phyloP scores from a whole-genome alignment of 2,113 vertebrate genomes.

The Phrynosoma blainvillii region DNA sequence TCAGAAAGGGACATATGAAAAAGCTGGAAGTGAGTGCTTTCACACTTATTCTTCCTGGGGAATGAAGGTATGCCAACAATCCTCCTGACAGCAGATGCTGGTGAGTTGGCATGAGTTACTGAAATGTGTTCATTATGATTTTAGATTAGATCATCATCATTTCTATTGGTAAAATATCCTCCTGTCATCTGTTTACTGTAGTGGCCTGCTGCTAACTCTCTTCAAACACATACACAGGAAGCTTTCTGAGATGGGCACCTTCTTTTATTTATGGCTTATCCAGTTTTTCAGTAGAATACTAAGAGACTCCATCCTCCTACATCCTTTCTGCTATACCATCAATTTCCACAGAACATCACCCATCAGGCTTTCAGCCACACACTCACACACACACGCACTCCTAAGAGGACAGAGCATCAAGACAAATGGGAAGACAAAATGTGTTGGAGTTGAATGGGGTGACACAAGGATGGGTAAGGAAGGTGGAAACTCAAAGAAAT shows the following conservation, averaged over 20 bases:
- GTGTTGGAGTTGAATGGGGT: too few relatives aligned
- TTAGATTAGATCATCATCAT: slow-evolving; percentile 12
- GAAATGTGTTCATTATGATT: slow-evolving; percentile 15
- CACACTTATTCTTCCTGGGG: slow-evolving; percentile 1
- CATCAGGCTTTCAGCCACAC: neutral
- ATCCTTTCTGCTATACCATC: too few relatives aligned
- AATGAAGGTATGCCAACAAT: slow-evolving; percentile 3
- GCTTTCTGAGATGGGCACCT: neutral
- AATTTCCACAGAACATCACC: neutral
- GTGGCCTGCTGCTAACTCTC: neutral
- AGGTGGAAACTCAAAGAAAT: neutral
- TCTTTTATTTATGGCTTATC: neutral
- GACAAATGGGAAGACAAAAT: neutral
- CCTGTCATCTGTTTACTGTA: neutral
- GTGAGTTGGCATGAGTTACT: neutral
- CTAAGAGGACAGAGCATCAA: neutral
- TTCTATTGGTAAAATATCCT: neutral
- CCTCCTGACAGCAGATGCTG: slow-evolving; percentile 4
- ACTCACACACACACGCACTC: neutral
- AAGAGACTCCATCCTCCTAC: neutral
- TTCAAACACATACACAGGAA: neutral
- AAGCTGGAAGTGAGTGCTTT: neutral
- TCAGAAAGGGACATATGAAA: neutral
- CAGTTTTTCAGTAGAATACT: neutral
- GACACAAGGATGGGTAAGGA: neutral